These are phyloP conservation scores for Leptobrachium ailaonicum DNA, from an alignment of 2,113 vertebrate species.

Conservation along the genomic window DNA sequence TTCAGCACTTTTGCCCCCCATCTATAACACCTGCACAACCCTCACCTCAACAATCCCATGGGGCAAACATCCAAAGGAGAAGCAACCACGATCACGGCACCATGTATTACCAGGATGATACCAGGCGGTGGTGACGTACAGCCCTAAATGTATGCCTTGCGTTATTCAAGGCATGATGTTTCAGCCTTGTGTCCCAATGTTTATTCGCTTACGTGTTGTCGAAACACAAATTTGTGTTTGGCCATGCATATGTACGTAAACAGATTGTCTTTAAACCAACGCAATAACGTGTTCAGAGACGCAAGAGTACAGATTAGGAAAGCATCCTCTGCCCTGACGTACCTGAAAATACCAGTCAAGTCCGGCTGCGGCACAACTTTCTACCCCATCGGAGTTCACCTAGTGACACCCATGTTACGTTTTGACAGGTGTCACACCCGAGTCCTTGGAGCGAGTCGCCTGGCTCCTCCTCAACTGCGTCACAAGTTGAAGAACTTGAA, in stretches of 20 bases:
- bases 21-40: no score
- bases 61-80: no score
- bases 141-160: no score
- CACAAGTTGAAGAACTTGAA: background rate
- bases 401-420: conserved; percentile 2
- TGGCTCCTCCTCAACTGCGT: conserved; percentile 7
- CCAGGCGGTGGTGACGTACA: no score
- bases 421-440: background rate
- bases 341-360: background rate
- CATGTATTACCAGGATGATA: no score
- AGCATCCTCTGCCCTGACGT: conserved; percentile 7
- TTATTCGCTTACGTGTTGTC: background rate
- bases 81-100: no score
- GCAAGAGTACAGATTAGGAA: conserved; percentile 4
- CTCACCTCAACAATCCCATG: no score
- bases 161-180: no score
- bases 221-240: background rate
- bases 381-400: background rate
- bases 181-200: no score
- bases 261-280: background rate
- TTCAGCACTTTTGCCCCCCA: no score
- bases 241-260: background rate
- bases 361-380: background rate
- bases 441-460: background rate
- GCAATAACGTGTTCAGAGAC: conserved; percentile 14